Conservation (phyloP, 1,140 invertebrate species). For the Hyphantria cunea region DNA sequence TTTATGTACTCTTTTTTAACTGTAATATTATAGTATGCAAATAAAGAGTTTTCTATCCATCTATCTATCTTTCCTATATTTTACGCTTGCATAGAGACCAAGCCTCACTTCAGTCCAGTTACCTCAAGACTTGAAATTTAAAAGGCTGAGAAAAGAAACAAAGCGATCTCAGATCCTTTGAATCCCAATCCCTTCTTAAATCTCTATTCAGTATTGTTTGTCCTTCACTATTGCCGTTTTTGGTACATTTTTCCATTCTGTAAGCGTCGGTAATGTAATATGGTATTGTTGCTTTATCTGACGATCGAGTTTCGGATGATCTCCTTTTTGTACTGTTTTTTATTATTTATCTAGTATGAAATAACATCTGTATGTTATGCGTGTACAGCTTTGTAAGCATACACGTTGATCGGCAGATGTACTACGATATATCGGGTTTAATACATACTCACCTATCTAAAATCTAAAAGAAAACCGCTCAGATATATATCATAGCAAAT, state of each 20-base stretch:
- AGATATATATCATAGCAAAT: no score
- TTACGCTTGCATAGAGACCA: not conserved
- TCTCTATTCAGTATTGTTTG: slow-evolving; percentile 72
- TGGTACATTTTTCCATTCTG: slow-evolving; percentile 48
- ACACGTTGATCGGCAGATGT: no score
- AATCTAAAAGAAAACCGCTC: no score
- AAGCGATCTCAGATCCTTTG: slow-evolving; percentile 60
- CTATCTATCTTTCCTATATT: not conserved
- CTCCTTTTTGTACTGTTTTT: slow-evolving; percentile 42
- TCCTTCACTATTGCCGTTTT: slow-evolving; percentile 50
- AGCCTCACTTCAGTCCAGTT: slow-evolving; percentile 16
- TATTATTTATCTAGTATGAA: slow-evolving; percentile 37
- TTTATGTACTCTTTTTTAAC: no score
- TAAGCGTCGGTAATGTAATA: slow-evolving; percentile 68
- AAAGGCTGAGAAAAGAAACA: slow-evolving; percentile 77
- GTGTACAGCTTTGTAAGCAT: not conserved
- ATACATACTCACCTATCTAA: no score
- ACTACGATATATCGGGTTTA: no score
- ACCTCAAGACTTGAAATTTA: slow-evolving; percentile 63
- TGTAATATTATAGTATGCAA: no score
- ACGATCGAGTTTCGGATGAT: slow-evolving; percentile 59
- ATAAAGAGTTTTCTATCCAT: no score
- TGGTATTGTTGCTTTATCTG: slow-evolving; percentile 53
- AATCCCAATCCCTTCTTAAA: slow-evolving; percentile 76
- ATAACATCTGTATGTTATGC: slow-evolving; percentile 18